Evolutionary conservation across 1,140 invertebrate genomes (phyloP).

Genomic region (Sesamia nonagrioides): DNA sequence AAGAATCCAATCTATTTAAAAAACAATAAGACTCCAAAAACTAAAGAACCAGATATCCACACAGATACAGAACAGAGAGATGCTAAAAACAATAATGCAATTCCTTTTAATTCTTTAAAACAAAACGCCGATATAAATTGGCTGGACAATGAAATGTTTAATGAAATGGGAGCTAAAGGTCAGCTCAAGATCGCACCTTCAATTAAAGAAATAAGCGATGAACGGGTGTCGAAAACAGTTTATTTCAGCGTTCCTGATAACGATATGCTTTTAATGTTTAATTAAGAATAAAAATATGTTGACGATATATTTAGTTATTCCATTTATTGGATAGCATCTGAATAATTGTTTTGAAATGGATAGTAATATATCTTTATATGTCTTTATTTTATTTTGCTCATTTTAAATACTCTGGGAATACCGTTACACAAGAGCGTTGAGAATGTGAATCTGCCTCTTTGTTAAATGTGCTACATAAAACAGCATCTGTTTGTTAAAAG

Average conservation of each 20-base stretch:
- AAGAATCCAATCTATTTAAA: conserved; percentile 41
- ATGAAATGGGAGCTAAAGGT: conserved; percentile 68
- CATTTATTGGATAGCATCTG: not conserved
- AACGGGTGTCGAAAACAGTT: conserved; percentile 16
- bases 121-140: conserved; percentile 58
- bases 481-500: not conserved
- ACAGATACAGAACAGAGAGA: conserved; percentile 31
- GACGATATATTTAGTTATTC: not conserved
- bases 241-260: conserved; percentile 39
- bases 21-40: conserved; percentile 35
- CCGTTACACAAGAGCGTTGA: not conserved
- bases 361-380: not conserved
- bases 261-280: conserved; percentile 11
- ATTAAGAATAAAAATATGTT: not conserved
- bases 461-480: conserved; percentile 26
- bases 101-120: conserved; percentile 54
- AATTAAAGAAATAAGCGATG: conserved; percentile 57
- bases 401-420: not conserved
- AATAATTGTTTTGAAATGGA: not conserved
- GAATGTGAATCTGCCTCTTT: not conserved
- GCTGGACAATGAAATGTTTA: conserved; percentile 61
- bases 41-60: conserved; percentile 39
- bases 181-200: conserved; percentile 50
- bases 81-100: conserved; percentile 48
- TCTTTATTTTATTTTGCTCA: not conserved